A percentile compares a stretch with the other conserved stretches of the same genome.
These are phyloP conservation scores for Colius striatus DNA, from an alignment of 2,113 vertebrate genomes.

Conservation along the genomic window DNA sequence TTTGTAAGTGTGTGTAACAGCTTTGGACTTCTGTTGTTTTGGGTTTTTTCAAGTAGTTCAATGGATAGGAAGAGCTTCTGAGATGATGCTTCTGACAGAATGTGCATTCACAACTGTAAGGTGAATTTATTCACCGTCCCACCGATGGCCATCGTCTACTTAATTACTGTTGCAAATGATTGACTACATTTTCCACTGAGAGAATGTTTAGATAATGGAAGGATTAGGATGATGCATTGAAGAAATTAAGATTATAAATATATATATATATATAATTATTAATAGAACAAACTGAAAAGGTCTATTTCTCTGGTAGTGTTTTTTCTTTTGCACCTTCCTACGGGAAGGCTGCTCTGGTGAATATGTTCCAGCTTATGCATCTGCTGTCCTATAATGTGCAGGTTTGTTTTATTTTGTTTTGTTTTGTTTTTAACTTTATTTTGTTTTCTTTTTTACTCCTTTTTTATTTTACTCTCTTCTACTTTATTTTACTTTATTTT, in stretches of 20 bases:
- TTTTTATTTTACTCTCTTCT: not conserved
- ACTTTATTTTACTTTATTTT: not conserved
- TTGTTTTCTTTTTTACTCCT: not conserved
- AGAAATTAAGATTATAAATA: not conserved
- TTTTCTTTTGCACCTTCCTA: conserved; percentile 50
- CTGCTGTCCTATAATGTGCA: not conserved
- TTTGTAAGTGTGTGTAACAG: not conserved
- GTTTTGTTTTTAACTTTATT: not conserved
- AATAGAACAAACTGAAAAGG: not conserved
- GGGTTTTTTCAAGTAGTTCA: not conserved
- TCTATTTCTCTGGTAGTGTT: not conserved
- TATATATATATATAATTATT: not conserved
- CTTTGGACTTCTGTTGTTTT: not conserved
- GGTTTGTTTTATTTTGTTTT: not conserved
- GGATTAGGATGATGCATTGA: not conserved
- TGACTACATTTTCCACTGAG: not conserved
- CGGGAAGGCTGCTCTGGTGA: not conserved
- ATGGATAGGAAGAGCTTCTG: not conserved
- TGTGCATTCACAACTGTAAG: not conserved
- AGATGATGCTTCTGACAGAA: not conserved
- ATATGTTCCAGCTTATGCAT: conserved; percentile 19
- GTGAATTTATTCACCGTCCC: not conserved
- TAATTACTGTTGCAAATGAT: not conserved
- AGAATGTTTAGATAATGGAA: not conserved
- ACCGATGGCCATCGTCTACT: not conserved